Base-by-base conservation (phyloP, 2,797 vertebrate species). In the Myotis daubentonii region DNA sequence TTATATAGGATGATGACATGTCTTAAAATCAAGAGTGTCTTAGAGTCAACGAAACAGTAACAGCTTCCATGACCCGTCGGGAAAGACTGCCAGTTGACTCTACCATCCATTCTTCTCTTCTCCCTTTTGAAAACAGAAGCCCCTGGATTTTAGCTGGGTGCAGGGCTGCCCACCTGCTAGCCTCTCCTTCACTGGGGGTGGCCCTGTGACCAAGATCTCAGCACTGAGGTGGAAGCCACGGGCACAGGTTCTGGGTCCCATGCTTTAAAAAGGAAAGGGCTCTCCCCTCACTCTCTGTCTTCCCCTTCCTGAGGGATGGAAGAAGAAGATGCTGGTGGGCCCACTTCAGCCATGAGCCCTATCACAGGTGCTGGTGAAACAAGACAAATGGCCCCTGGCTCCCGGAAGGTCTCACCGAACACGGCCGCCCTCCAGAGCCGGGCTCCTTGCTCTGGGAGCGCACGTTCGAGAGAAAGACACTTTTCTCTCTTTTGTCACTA, bases 61-160 rank as follows among this genome's bases (percentile, higher is more conserved):
- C 5, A 51, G 20, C 79, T 72, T 49, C 76, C 85, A 19, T 6
- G 30, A 33, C 3, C 2, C 0, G 22, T 12, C 0, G 0, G 12
- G 19, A 47, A 85, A 70, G 25, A 47, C 47, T 55, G 8, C 19
- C 49, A 6, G 47, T 2, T 3, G 38, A n/a, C 33, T 38, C 66
- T 9, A 53, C 57, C 3, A 25, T 5, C 41, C 80, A 51, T 8
- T 38, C 44, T 76, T 87, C 25, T 23, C n/a, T 57, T 51, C 49
- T 57, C 12, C 3, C 15, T 62, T 83, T 30, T 60, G 38, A 66
- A 23, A 81, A 57, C 4, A 78, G 76, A 81, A 62, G 11, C 12
- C 51, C 10, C 1, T 17, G 71, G n/a, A 49, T 65, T 72, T 53
- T 19, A 87, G 28, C 16, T 6, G 3, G 75, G 30, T 4, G 1